Evolutionary conservation across 2,888 invertebrate genomes (phyloP), one percentile per base, ranked within the genome.

Genomic region (Rhodophaea formosa): DNA sequence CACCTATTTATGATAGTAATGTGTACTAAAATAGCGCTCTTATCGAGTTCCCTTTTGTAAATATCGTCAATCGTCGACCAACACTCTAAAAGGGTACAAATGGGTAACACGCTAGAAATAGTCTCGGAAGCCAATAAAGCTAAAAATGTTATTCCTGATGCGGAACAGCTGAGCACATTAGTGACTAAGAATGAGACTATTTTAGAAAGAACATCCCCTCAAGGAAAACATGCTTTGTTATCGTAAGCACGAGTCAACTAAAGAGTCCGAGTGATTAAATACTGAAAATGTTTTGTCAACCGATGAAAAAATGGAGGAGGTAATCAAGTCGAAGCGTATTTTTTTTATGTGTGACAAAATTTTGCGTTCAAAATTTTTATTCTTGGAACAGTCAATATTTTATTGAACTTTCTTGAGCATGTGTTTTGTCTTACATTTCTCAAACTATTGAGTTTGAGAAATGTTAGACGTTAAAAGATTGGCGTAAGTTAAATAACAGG

Each of bases 1-100:
- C 8, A 8, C 7, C 1, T 15, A 8, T 44, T 30, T 15, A n/a
- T 32, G 12, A 45, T 45, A 32, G 29, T 44, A 44, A 54, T 49
- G 23, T 56, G 42, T 56, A 23, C 49, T 47, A 56, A 56, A 56
- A 56, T 56, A 56, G 56, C 12, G 55, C 42, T 35, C 39, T 49
- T 56, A 56, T 56, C 56, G 47, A 49, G 42, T 49, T 45, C 39
- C 58, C 59, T 54, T 60, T 58, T 53, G 61, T 67, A 61, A 59
- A 61, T 65, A 65, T 58, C 59, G 58, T 68, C 67, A 59, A 66
- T 67, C 60, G 57, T 51, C 59, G 42, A 56, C 55, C 29, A 6
- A 8, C 42, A 57, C 57, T 62, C 52, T 59, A 39, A 59, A 60
- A 53, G 54, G 51, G 49, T 55, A 44, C 53, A 47, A 43, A 45